Evolutionary conservation across 2,888 invertebrate species (phyloP), one percentile per base, ranked within the genome.

Genomic region (Caenorhabditis becei): DNA sequence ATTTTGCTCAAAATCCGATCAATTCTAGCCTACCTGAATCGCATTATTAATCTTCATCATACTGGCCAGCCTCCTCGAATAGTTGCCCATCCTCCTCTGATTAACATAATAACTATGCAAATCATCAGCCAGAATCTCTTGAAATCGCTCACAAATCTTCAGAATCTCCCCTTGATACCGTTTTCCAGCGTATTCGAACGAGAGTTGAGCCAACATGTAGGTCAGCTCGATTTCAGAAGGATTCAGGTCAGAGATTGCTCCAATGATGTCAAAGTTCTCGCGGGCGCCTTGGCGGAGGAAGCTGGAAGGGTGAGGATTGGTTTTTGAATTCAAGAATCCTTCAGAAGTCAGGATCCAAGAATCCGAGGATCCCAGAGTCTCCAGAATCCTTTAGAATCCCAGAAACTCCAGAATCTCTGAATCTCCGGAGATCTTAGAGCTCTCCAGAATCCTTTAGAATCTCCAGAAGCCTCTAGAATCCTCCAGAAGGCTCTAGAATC

Each of bases 11-110:
- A n/a, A n/a, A n/a, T n/a, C n/a, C n/a, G n/a, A n/a, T n/a, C n/a
- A n/a, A n/a, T n/a, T n/a, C n/a, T n/a, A n/a, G n/a, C 26, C 37
- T 11, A 82, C 83, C 74, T 84, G 83, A 0, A 85, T 66, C 14
- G 74, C 72, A 44, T 85, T 77, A 16, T 80, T 77, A 24, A 85
- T 72, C 23, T 63, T 70, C 82, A 83, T 82, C 58, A 85, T 32
- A 54, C 79, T 70, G n/a, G 72, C 61, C 24, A 85, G 58, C 47
- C 85, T 35, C 16, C 61, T 53, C 1, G 78, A 82, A 59, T 85
- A 85, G 23, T 82, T 82, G 1, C 63, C 23, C 70, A 63, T 67
- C 20, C 70, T 72, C 26, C 69, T 11, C 11, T 80, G 70, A 8
- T 71, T 59, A 24, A 75, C 58, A 72, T 83, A 83, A 47, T 80